These are phyloP conservation scores for Chiridota heheva DNA, from an alignment of 35 echinoderm and acorn worm species.

Conservation along the genomic window DNA sequence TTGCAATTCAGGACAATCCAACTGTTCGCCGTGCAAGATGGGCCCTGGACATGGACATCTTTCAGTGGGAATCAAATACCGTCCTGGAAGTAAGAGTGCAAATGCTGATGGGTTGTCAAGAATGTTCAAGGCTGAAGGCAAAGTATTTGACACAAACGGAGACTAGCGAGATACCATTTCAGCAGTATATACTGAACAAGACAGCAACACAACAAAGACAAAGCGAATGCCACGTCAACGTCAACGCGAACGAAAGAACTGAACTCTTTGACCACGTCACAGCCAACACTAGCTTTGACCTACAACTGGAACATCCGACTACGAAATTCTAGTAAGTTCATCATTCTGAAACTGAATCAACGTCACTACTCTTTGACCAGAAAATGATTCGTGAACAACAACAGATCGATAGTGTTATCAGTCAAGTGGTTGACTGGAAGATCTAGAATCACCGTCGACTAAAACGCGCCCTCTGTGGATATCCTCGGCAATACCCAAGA, in stretches of 20 bases:
- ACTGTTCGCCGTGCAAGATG: slow-evolving; percentile 32
- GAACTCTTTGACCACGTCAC: too few relatives aligned
- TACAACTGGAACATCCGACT: too few relatives aligned
- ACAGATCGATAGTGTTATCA: background rate
- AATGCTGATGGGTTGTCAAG: slow-evolving; percentile 29
- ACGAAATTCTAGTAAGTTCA: too few relatives aligned
- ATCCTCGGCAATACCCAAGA: too few relatives aligned
- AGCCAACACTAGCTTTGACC: too few relatives aligned
- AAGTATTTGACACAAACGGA: background rate
- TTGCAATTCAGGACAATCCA: slow-evolving; percentile 1
- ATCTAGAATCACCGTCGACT: too few relatives aligned
- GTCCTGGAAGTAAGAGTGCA: background rate
- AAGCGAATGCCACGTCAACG: background rate
- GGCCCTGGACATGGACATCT: slow-evolving; percentile 13
- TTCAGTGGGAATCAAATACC: background rate
- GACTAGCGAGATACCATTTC: background rate
- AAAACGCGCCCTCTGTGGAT: too few relatives aligned
- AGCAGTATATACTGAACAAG: background rate
- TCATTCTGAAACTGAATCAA: too few relatives aligned
- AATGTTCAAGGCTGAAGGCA: background rate
- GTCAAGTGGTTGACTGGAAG: background rate
- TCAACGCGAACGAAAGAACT: too few relatives aligned
- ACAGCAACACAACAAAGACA: too few relatives aligned
- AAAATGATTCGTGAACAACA: background rate
- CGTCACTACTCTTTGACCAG: background rate